Evolutionary conservation across 1,140 invertebrate species (phyloP).

Genomic region (Dendrolimus punctatus): DNA sequence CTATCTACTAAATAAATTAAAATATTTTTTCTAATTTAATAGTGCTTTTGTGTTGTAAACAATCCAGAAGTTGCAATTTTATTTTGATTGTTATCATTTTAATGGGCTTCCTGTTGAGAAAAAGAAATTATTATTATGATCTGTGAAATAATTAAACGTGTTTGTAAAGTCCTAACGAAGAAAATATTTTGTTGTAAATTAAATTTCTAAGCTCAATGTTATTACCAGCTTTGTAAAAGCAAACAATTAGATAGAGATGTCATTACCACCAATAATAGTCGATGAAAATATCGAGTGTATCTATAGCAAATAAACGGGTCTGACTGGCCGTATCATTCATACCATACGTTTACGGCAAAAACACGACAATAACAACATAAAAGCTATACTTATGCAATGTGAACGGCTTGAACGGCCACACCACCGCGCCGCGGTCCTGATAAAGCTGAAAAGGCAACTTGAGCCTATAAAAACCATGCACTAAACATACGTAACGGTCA

Average conservation of each 20-base stretch:
- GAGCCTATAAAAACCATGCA: conserved; percentile 70
- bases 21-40: no score
- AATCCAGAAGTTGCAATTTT: no score
- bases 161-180: no score
- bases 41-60: no score
- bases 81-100: no score
- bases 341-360: conserved; percentile 64
- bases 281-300: conserved; percentile 43
- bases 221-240: background rate
- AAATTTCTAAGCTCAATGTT: no score
- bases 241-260: conserved; percentile 7
- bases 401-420: conserved; percentile 48
- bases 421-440: conserved; percentile 64
- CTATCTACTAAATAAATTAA: no score
- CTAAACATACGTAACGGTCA: conserved; percentile 55
- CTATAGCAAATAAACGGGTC: conserved; percentile 51
- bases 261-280: conserved; percentile 38
- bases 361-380: conserved; percentile 69
- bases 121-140: no score
- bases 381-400: conserved; percentile 70
- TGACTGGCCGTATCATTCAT: conserved; percentile 59
- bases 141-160: no score
- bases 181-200: no score
- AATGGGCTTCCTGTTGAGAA: no score
- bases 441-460: conserved; percentile 71